Conservation (phyloP, 2,797 vertebrate species). For the Austrolebias charrua region DNA sequence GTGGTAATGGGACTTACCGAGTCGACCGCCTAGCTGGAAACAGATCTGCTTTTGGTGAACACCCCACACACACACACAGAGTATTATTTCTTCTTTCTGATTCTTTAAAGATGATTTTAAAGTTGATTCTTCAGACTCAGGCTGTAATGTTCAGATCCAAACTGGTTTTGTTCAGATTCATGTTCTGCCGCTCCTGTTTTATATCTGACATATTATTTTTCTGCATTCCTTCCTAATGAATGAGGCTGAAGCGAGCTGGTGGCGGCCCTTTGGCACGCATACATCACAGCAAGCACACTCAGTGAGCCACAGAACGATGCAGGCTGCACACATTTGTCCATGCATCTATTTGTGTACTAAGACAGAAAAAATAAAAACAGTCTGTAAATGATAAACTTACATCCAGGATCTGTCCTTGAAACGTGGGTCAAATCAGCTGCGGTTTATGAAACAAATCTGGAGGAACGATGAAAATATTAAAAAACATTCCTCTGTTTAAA, state of each 20-base stretch:
- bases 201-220: slow-evolving; percentile 15
- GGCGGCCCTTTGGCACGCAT: slow-evolving; percentile 73
- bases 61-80: too few species aligned
- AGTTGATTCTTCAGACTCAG: too few species aligned
- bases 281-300: slow-evolving; percentile 72
- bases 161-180: too few species aligned
- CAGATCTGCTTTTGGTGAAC: slow-evolving; percentile 60
- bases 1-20: slow-evolving; percentile 76
- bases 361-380: slow-evolving; percentile 6
- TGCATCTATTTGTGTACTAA: slow-evolving; percentile 36
- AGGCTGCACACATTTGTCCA: slow-evolving; percentile 49
- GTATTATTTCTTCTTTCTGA: too few species aligned
- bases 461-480: too few species aligned
- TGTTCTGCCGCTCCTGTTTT: slow-evolving; percentile 21
- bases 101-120: too few species aligned
- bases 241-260: slow-evolving; percentile 74
- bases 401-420: neutral
- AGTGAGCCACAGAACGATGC: slow-evolving; percentile 34
- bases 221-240: slow-evolving; percentile 53
- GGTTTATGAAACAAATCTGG: too few species aligned
- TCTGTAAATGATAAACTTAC: neutral
- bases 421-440: too few species aligned
- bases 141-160: too few species aligned
- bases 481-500: too few species aligned
- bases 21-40: slow-evolving; percentile 52